Evolutionary conservation across 1,140 invertebrate species (phyloP).

Genomic region (Dryas iulia): DNA sequence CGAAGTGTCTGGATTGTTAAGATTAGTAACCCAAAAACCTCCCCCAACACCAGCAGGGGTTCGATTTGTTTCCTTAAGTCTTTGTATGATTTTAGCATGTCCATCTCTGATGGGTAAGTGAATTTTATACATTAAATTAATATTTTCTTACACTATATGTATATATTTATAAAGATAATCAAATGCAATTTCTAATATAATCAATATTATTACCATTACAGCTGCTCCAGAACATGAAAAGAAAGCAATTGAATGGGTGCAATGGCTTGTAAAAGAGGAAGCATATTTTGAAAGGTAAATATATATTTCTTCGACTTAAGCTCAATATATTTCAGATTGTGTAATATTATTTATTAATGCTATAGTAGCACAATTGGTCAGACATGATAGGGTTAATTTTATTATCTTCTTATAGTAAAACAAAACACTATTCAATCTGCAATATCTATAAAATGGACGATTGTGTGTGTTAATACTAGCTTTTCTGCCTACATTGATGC

Average conservation of each 20-base stretch:
- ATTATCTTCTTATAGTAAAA: no score
- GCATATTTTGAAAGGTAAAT: constrained; percentile 88
- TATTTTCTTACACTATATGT: background rate
- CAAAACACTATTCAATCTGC: no score
- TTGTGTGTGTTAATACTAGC: no score
- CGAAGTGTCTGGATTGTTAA: constrained; percentile 91
- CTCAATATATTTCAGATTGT: background rate
- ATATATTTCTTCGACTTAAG: background rate
- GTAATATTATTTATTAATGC: no score
- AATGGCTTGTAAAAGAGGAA: constrained; percentile 95
- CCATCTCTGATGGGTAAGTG: constrained; percentile 88
- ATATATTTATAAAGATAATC: background rate
- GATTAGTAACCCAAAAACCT: constrained; percentile 93
- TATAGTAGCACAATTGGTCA: no score
- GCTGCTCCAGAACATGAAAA: constrained; percentile 90
- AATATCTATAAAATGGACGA: no score
- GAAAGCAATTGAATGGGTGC: constrained; percentile 95
- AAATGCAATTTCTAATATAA: background rate
- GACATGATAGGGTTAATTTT: no score
- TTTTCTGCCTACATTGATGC: no score
- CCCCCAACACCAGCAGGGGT: constrained; percentile 94
- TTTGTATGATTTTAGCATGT: constrained; percentile 97
- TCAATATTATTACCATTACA: constrained; percentile 34
- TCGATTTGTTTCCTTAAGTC: constrained; percentile 94
- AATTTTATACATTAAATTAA: constrained; percentile 6